Percentiles rank a stretch among this genome's conserved stretches.
These are phyloP conservation scores for Myotis findleyi DNA, from an alignment of 2,797 vertebrate genomes.

Conservation along the genomic window DNA sequence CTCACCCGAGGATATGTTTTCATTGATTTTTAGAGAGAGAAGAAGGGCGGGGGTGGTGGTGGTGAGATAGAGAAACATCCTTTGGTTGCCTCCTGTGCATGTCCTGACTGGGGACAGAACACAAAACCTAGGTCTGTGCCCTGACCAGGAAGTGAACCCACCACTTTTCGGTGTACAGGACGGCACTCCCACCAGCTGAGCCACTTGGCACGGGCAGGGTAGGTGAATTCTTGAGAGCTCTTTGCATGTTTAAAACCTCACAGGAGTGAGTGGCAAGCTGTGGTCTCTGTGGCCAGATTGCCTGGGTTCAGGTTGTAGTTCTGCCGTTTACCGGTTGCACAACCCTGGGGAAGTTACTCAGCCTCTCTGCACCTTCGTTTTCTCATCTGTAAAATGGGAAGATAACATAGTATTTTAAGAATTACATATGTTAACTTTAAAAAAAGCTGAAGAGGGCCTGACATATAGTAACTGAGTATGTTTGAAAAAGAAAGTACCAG, in stretches of 20 bases:
- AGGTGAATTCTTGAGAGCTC: conserved; percentile 19
- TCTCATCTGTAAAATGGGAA: background rate
- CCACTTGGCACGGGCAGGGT: background rate
- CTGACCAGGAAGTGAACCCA: background rate
- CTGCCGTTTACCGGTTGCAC: background rate
- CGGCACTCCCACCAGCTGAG: background rate
- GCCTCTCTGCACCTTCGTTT: background rate
- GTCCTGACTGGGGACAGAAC: background rate
- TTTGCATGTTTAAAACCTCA: background rate
- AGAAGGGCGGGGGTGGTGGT: background rate
- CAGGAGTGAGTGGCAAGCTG: background rate
- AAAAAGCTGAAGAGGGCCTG: background rate
- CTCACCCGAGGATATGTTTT: background rate
- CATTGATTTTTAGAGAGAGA: background rate
- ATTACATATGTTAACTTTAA: conserved; percentile 20
- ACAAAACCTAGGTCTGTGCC: background rate
- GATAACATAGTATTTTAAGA: background rate
- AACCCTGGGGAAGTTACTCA: background rate
- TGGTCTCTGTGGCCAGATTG: background rate
- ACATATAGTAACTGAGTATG: background rate
- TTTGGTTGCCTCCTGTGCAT: background rate
- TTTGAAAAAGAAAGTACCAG: conserved; percentile 12
- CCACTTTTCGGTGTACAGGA: background rate
- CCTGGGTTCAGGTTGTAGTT: background rate
- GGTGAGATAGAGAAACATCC: background rate